These are phyloP conservation scores for Grammomys dolichurus DNA, from an alignment of 2,113 vertebrate species.

Conservation along the genomic window DNA sequence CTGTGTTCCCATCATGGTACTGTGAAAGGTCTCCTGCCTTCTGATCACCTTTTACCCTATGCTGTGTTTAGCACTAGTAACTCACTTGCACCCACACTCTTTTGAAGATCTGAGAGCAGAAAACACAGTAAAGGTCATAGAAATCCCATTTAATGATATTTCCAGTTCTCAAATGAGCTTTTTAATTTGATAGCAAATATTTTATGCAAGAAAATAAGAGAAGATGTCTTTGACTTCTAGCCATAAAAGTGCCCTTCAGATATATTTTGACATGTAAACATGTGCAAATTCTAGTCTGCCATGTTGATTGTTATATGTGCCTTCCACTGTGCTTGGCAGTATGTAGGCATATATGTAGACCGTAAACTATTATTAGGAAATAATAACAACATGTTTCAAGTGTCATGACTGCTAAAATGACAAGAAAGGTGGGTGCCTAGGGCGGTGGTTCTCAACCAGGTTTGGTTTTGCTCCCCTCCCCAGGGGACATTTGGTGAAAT, in stretches of 20 bases:
- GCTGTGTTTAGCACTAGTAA: constrained; percentile 1
- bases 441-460: neutral
- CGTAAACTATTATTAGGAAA: neutral
- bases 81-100: constrained; percentile 17
- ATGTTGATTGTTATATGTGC: neutral
- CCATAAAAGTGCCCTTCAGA: constrained; percentile 50
- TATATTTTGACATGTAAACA: neutral
- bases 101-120: constrained; percentile 61
- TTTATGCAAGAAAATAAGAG: constrained; percentile 12
- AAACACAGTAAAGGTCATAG: constrained; percentile 63
- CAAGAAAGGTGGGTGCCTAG: neutral
- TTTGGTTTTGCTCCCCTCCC: neutral
- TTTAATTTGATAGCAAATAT: constrained; percentile 41
- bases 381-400: neutral
- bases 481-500: neutral
- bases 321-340: neutral
- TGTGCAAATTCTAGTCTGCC: neutral
- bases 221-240: constrained; percentile 16
- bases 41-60: constrained; percentile 18
- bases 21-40: constrained; percentile 24
- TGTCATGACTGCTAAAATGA: neutral
- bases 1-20: neutral
- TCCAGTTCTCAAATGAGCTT: constrained; percentile 52
- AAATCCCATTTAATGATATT: constrained; percentile 63
- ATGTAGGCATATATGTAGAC: neutral